Evolutionary conservation across 2,113 vertebrate genomes (phyloP), one percentile per base, ranked within the genome.

Genomic region (Salvator merianae): DNA sequence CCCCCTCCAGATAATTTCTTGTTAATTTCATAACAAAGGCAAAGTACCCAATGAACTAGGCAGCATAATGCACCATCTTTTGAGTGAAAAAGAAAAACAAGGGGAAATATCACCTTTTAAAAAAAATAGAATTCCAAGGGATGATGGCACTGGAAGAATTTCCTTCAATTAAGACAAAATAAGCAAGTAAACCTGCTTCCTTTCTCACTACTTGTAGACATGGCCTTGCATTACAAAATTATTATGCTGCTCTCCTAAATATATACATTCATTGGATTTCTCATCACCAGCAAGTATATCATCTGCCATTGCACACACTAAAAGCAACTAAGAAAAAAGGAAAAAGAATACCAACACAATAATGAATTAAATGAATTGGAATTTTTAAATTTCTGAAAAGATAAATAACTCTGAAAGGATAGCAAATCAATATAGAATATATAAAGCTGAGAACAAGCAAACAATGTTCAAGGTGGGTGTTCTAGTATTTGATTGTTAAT

Each of bases 281-380:
- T 79, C 38, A 65, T 69, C n/a, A 40, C 1, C 0, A 30, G 7
- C 62, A 26, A 75, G 63, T 84, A 24, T 70, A 4, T 47, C 34
- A 83, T 6, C 68, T 65, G 47, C 22, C 65, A 22, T 30, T 80
- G 38, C n/a, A 66, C 74, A 84, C 30, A 50, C 38, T 77, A 77
- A 86, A 47, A 85, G 84, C 80, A 86, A 84, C 73, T 66, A 77
- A 82, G 24, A 9, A 69, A 13, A 84, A 85, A n/a, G n/a, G n/a
- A n/a, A n/a, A n/a, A n/a, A n/a, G n/a, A n/a, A 79, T 9, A 47
- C 43, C 5, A 6, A 9, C 34, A 70, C 85, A 74, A 2, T 80
- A 86, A 66, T 84, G 24, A 77, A 66, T 71, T 75, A 81, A 74
- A 90, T 72, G 22, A 81, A 84, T 13, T 74, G 43, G 83, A 36